Percentiles rank a stretch among this genome's conserved stretches.
These are phyloP conservation scores for Hylaea fasciaria DNA, from an alignment of 2,888 invertebrate species.

Conservation along the genomic window DNA sequence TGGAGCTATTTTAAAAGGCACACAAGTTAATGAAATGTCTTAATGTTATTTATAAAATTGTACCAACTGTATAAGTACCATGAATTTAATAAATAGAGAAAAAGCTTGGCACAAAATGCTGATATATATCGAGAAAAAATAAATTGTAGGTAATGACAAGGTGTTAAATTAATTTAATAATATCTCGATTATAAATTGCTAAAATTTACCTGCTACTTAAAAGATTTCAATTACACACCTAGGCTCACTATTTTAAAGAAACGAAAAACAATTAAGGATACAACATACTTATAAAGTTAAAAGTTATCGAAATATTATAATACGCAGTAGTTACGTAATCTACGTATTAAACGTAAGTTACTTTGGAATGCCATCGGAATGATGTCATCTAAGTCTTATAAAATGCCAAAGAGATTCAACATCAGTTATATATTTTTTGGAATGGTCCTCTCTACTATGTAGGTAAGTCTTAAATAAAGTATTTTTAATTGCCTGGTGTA, in stretches of 20 bases:
- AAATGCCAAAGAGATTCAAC: conserved; percentile 42
- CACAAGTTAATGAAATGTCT: conserved; percentile 53
- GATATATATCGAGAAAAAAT: conserved; percentile 8
- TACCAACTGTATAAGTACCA: conserved; percentile 21
- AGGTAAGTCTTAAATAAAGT: conserved; percentile 20
- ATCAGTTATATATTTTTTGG: conserved; percentile 12
- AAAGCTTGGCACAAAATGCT: conserved; percentile 58
- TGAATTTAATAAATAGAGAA: conserved; percentile 26
- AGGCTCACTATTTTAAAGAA: conserved; percentile 3
- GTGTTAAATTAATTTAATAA: conserved; percentile 9
- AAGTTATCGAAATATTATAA: conserved; percentile 32
- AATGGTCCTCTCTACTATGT: conserved; percentile 29
- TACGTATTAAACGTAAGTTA: conserved; percentile 32
- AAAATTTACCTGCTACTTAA: conserved; percentile 6
- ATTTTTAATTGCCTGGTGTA: conserved; percentile 18
- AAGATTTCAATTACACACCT: conserved; percentile 52
- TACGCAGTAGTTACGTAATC: no score
- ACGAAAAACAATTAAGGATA: no score
- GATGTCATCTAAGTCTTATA: conserved; percentile 49
- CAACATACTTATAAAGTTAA: not conserved
- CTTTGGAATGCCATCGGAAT: conserved; percentile 69
- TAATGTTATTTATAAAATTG: conserved; percentile 26
- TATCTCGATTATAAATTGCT: conserved; percentile 18
- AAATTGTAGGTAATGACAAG: conserved; percentile 5
- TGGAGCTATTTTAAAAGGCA: conserved; percentile 46